phyloP scores from a whole-genome alignment of 2,888 invertebrate genomes.

The Flexamia atlantica region DNA sequence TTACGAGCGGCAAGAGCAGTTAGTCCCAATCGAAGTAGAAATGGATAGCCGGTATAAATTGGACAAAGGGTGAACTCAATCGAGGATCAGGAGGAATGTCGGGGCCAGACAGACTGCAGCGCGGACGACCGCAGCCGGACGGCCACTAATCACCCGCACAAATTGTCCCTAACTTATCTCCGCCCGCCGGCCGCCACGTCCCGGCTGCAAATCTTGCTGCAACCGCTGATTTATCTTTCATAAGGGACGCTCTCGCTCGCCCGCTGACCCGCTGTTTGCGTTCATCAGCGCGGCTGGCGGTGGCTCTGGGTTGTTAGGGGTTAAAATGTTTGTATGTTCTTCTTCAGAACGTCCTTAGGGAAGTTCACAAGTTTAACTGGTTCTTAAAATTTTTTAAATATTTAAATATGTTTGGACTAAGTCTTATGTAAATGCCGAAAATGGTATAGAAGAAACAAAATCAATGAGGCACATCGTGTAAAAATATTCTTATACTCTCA shows the following conservation, averaged over 20 bases:
- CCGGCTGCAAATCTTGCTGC: slow-evolving; percentile 46
- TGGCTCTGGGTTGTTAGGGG: too few relatives aligned
- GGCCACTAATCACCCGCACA: slow-evolving; percentile 59
- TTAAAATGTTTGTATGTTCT: too few relatives aligned
- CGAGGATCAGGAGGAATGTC: slow-evolving; percentile 55
- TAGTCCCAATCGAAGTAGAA: slow-evolving; percentile 42
- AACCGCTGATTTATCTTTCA: slow-evolving; percentile 52
- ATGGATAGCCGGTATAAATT: slow-evolving; percentile 56
- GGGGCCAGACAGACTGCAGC: slow-evolving; percentile 52
- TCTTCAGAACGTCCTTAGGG: too few relatives aligned
- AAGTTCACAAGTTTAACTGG: too few relatives aligned
- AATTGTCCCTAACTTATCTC: slow-evolving; percentile 58
- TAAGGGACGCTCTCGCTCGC: slow-evolving; percentile 38
- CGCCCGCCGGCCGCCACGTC: slow-evolving; percentile 24
- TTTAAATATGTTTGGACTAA: too few relatives aligned
- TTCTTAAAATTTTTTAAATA: too few relatives aligned
- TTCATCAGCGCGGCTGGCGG: slow-evolving; percentile 15
- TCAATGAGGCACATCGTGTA: too few relatives aligned
- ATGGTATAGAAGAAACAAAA: too few relatives aligned
- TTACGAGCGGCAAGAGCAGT: slow-evolving; percentile 10
- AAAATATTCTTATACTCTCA: too few relatives aligned
- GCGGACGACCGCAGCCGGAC: slow-evolving; percentile 37
- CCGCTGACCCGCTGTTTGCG: neutral
- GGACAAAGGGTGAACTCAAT: slow-evolving; percentile 52
- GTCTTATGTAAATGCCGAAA: too few relatives aligned